Base-by-base conservation (phyloP, 1,140 invertebrate species). In the Pectinophora gossypiella region DNA sequence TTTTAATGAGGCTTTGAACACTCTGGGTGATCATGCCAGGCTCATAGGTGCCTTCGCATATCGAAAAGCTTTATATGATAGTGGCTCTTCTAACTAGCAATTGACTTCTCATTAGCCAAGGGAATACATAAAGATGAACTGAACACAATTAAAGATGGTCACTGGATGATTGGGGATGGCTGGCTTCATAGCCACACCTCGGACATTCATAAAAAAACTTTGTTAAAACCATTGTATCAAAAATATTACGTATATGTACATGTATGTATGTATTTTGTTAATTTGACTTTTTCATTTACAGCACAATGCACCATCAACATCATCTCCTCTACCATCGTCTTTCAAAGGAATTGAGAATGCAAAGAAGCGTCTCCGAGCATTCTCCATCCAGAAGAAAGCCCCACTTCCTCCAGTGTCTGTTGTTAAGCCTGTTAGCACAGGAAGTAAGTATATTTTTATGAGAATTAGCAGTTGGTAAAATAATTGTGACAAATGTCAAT, bases 371-470 rank as follows among this genome's bases (percentile, higher is more conserved):
- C 66, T 87, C 4, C 59, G 82, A 54, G 87, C 87, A 12, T 88
- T 88, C 55, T 86, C 76, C 1, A 87, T 88, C 42, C 87, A 87
- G 53, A 88, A 87, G 56, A 88, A 85, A 56, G 61, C 67, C 10
- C 64, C 76, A 2, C 49, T 81, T 0, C 48, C 69, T 20, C 64
- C 79, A 4, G 54, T 73, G 12, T 19, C 64, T 10, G 53, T 82
- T 3, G 61, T 71, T 10, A 83, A 79, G 48, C 51, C 70, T 12
- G 52, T 64, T 19, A 53, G 58, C 13, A 65, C 59, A 45, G 66
- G 72, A 46, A 75, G 76, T 81, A 64, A 64, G 76, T 72, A 44
- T 51, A 32, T 32, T 32, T 2, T 1, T 9, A 12, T 32, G 27
- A 32, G n/a, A 3, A 1, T 32, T 32, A 9, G n/a, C n/a, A n/a